Evolutionary conservation across 1,140 invertebrate genomes (phyloP), one percentile per base, ranked within the genome.

Genomic region (Drosophila navojoa): DNA sequence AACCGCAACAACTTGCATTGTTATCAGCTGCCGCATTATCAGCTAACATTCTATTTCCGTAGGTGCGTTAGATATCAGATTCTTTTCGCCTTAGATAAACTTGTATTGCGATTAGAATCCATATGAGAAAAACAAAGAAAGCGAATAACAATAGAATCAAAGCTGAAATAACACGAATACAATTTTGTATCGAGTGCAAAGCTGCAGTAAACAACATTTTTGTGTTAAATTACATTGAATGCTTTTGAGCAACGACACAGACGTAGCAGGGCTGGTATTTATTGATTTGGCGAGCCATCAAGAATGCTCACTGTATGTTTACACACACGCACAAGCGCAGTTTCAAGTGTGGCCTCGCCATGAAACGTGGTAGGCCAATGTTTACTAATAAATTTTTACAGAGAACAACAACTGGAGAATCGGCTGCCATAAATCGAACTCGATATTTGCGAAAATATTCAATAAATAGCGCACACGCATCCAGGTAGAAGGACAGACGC

Each of bases 331-430:
- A 42, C 40, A 42, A 19, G 15, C 42, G 25, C 16, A 15, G 11
- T 38, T 22, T 25, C 32, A 10, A 22, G 54, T 71, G 59, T 71
- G 52, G 57, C 27, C 61, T 35, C 71, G 64, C 64, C 52, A 73
- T 32, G 50, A 29, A 50, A 15, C 25, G n/a, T 32, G 29, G 40
- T 72, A 58, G 49, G 15, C 62, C 70, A 68, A 80, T 81, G 62
- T 79, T 81, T 71, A 81, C 79, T 82, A 49, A 75, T 79, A 82
- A 67, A 66, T 79, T 81, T 38, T 81, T 81, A 47, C 79, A 81
- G 79, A 82, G 53, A 15, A 40, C 55, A 52, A 32, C 53, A 53
- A 49, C 58, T 35, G 29, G n/a, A 50, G 40, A 4, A 44, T 5
- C 42, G 5, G 5, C 42, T 15, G 6, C 40, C 3, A 44, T 45